Conservation (phyloP, 1,140 invertebrate genomes). For the Thaumetopoea pityocampa region DNA sequence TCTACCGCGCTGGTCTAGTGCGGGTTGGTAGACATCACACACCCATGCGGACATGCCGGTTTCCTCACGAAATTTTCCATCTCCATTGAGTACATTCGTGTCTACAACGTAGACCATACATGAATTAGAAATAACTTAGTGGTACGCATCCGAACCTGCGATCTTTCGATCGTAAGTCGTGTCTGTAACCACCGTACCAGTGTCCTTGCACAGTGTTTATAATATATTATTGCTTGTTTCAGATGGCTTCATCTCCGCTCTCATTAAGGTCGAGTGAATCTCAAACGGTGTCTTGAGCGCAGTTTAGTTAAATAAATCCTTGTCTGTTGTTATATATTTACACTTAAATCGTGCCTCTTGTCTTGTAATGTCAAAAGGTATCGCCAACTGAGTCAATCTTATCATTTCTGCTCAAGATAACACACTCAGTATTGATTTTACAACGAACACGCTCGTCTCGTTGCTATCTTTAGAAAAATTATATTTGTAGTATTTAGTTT, state of each 20-base stretch:
- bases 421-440: conserved; percentile 27
- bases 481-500: conserved; percentile 7
- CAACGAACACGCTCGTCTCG: conserved; percentile 14
- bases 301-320: conserved; percentile 28
- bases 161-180: too few relatives aligned
- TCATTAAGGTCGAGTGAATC: conserved; percentile 48
- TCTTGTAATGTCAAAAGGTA: conserved; percentile 33
- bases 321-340: conserved; percentile 13
- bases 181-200: too few relatives aligned
- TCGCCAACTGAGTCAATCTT: conserved; percentile 50
- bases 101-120: too few relatives aligned
- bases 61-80: too few relatives aligned
- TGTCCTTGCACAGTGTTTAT: not conserved
- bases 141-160: too few relatives aligned
- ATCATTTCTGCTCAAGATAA: conserved; percentile 71
- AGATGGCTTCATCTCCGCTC: conserved; percentile 50
- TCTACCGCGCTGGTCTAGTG: too few relatives aligned
- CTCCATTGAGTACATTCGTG: too few relatives aligned
- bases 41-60: too few relatives aligned
- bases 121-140: too few relatives aligned
- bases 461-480: conserved; percentile 10
- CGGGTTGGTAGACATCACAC: too few relatives aligned
- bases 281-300: conserved; percentile 54
- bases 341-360: conserved; percentile 9
- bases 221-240: conserved; percentile 36